Conservation (phyloP, 2,113 vertebrate species). For the Macaca fascicularis region T2T-MFA8v1.1 NC_088380.1:154229001-154229500, state of each 20-base stretch:
- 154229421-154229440: background rate
- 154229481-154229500: background rate
- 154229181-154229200: background rate
- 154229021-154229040: background rate
- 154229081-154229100: background rate
- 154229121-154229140: background rate
- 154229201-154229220: background rate
- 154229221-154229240: background rate
- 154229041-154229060: background rate
- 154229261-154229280: background rate
- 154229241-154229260: background rate
- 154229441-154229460: background rate
- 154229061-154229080: background rate
- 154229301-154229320: background rate
- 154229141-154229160: background rate
- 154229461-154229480: conserved; percentile 11
- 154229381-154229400: background rate
- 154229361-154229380: background rate
- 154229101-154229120: background rate
- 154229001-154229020: background rate
- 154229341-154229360: background rate
- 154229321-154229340: background rate
- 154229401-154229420: conserved; percentile 45
- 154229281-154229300: background rate
- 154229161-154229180: background rate